Conservation (phyloP, 1,140 invertebrate species). For the Temnothorax longispinosus region DNA sequence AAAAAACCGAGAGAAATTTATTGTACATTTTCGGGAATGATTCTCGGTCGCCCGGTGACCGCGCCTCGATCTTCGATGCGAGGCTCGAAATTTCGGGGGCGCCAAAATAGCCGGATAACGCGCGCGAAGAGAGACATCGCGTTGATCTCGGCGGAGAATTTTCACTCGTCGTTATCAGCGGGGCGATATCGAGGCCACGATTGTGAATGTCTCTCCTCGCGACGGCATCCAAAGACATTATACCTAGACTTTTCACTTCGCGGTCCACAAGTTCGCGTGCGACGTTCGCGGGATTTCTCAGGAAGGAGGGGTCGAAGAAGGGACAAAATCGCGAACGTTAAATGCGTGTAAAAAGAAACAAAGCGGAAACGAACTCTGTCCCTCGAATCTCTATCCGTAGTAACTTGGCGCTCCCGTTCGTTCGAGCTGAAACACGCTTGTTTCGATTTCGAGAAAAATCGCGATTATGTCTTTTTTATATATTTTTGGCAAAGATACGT, state of each 20-base stretch:
- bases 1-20: conserved; percentile 72
- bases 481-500: conserved; percentile 86
- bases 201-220: conserved; percentile 54
- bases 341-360: conserved; percentile 19
- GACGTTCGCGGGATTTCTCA: conserved; percentile 51
- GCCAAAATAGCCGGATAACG: conserved; percentile 48
- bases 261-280: conserved; percentile 39
- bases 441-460: conserved; percentile 83
- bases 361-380: conserved; percentile 48
- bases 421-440: conserved; percentile 81
- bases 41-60: conserved; percentile 79
- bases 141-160: not conserved
- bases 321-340: conserved; percentile 54
- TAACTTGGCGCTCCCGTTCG: conserved; percentile 81
- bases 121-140: conserved; percentile 39
- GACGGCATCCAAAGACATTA: conserved; percentile 45
- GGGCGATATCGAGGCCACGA: not conserved
- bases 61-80: conserved; percentile 75
- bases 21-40: conserved; percentile 80
- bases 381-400: conserved; percentile 50
- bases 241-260: conserved; percentile 59
- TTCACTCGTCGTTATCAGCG: conserved; percentile 23
- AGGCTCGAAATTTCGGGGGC: conserved; percentile 72
- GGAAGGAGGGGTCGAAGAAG: conserved; percentile 22
- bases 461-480: conserved; percentile 85